These are phyloP conservation scores for Falco cherrug DNA, from an alignment of 2,797 vertebrate species.

Conservation along the genomic window DNA sequence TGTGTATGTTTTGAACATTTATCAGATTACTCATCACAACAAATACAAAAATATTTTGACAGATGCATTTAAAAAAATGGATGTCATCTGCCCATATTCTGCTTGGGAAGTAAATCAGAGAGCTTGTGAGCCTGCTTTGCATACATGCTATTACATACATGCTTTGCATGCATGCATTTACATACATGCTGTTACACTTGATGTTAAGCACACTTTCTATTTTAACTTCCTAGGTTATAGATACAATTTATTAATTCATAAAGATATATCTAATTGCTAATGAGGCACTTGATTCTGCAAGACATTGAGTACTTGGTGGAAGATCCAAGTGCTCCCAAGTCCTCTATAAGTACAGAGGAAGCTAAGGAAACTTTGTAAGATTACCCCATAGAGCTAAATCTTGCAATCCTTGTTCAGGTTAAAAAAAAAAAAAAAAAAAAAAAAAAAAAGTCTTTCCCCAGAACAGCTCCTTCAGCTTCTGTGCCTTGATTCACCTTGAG, in stretches of 20 bases:
- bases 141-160: neutral
- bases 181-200: neutral
- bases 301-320: neutral
- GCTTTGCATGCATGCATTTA: neutral
- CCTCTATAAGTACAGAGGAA: neutral
- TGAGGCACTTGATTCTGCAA: neutral
- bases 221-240: neutral
- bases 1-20: neutral
- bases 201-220: neutral
- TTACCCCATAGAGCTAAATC: neutral
- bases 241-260: neutral
- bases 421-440: neutral
- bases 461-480: neutral
- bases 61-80: neutral
- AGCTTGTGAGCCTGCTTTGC: neutral
- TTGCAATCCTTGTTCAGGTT: neutral
- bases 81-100: neutral
- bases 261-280: neutral
- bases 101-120: neutral
- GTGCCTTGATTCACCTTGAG: neutral
- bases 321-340: neutral
- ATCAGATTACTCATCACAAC: neutral
- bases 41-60: neutral
- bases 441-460: neutral
- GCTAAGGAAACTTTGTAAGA: neutral